These are phyloP conservation scores for Lasioglossum figueresi DNA, from an alignment of 2,888 invertebrate species.

Conservation along the genomic window DNA sequence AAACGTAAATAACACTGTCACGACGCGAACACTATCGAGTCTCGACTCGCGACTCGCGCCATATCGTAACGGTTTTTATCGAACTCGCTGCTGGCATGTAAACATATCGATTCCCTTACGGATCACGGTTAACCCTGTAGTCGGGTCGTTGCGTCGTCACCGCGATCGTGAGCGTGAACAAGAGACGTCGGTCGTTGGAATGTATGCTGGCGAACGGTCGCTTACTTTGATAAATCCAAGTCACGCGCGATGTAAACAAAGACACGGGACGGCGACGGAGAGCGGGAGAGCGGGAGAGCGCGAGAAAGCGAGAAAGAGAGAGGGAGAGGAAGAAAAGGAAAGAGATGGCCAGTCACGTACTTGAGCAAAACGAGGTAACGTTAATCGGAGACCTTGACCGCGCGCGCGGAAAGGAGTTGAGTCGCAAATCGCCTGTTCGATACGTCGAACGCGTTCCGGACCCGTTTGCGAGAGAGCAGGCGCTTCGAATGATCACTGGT, in stretches of 20 bases:
- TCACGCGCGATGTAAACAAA: slow-evolving; percentile 49
- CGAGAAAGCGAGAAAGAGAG: not conserved
- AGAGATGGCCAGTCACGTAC: slow-evolving; percentile 28
- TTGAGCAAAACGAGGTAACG: slow-evolving; percentile 43
- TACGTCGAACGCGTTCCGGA: slow-evolving; percentile 23
- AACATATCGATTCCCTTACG: slow-evolving; percentile 43
- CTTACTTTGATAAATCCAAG: slow-evolving; percentile 22
- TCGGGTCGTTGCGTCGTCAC: slow-evolving; percentile 31
- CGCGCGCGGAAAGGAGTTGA: slow-evolving; percentile 31
- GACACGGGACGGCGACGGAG: not conserved
- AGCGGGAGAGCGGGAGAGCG: not conserved
- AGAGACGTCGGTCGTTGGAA: slow-evolving; percentile 32
- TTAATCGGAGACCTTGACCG: slow-evolving; percentile 62
- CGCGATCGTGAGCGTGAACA: slow-evolving; percentile 23
- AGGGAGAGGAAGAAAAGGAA: slow-evolving; percentile 7
- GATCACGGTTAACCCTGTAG: slow-evolving; percentile 28
- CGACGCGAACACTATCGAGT: not conserved
- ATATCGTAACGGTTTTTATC: not conserved
- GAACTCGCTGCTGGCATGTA: slow-evolving; percentile 10
- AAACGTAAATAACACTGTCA: slow-evolving; percentile 11
- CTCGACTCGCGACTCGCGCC: not conserved
- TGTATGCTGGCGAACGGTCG: slow-evolving; percentile 27
- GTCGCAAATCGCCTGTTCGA: slow-evolving; percentile 37
- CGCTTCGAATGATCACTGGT: slow-evolving; percentile 48
- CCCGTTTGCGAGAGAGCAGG: slow-evolving; percentile 46